Evolutionary conservation across 1,140 invertebrate species (phyloP), one percentile per base, ranked within the genome.

Genomic region (Spodoptera frugiperda): DNA sequence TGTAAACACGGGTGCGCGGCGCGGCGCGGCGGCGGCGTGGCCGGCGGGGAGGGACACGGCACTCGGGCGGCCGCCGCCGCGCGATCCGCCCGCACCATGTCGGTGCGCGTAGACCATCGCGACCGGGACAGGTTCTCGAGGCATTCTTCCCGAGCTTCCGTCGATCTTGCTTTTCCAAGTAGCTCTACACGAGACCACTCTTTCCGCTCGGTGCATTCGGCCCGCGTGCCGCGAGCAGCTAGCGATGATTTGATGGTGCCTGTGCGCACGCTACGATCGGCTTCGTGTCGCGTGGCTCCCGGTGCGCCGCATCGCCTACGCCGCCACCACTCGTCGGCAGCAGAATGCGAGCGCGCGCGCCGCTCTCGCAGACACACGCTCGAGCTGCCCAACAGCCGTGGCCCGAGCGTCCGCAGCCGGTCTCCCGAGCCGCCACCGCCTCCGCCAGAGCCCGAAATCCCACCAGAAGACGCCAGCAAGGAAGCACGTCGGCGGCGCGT

Each of bases 401-500:
- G 91, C 2, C 90, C 90, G 30, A 93, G 89, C 77, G 90, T 92
- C 17, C 87, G 89, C 72, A 92, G 91, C 81, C 79, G 89, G 17
- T 89, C 90, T 6, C 91, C 91, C 11, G 92, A 93, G 83, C 89
- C 92, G 2, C 81, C 85, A 65, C 85, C 88, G 25, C 85, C 82
- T n/a, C 89, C 86, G 11, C 84, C 86, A 2, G 91, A 91, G 84
- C 91, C 91, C 5, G 89, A 89, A 70, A 71, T 82, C 51, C 82
- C 89, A n/a, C 84, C 87, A 9, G 87, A 90, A 67, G 87, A 90
- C 63, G 87, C 85, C 72, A 84, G 89, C 72, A 94, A 94, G 76
- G 95, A 96, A 68, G 94, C 95, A n/a, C 94, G 96, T 46, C 94
- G 96, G 65, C 95, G 95, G 49, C 95, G 95, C 72, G 95, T 96